Evolutionary conservation across 2,797 vertebrate genomes (phyloP), one percentile per base, ranked within the genome.

Genomic region (Microctenopoma lineatum): DNA sequence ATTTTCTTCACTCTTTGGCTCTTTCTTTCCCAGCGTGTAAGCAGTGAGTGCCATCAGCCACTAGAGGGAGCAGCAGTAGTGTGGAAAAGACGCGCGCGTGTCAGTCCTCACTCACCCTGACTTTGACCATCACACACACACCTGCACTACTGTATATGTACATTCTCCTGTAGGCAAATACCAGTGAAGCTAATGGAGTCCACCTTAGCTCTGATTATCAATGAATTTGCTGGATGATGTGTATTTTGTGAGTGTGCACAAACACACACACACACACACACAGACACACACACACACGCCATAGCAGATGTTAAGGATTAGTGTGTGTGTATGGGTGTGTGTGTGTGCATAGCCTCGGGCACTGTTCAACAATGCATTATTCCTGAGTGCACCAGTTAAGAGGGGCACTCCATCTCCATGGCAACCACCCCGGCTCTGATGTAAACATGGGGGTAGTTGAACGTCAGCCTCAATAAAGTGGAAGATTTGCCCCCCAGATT

Each of bases 41-140:
- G 86, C 74, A 89, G 79, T 91, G 44, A 77, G 26, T 51, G 42
- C 66, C 67, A 55, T 65, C 47, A 3, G 65, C 94, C 94, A 92
- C 92, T 90, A 94, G 94, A 94, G 93, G 93, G 94, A 88, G 92
- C 92, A 93, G 71, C 87, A 86, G 92, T 91, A 92, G 90, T 92
- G 81, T 87, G 77, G 60, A 87, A 91, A 64, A 79, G 66, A 16
- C 69, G 71, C 73, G 54, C 67, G 45, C 7, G 54, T 81, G 80
- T 82, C 80, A 85, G 75, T 51, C 60, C 60, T 82, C 67, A 63
- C 53, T 82, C 61, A 71, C 59, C 55, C 70, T 65, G 68, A 87
- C 77, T 85, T 75, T 86, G 77, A 76, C 79, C 68, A 69, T 72
- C 69, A 36, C 47, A 63, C 70, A 36, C 72, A 42, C 74, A 52